Evolutionary conservation across 1,140 invertebrate species (phyloP).

Genomic region (Trichonephila clavata): DNA sequence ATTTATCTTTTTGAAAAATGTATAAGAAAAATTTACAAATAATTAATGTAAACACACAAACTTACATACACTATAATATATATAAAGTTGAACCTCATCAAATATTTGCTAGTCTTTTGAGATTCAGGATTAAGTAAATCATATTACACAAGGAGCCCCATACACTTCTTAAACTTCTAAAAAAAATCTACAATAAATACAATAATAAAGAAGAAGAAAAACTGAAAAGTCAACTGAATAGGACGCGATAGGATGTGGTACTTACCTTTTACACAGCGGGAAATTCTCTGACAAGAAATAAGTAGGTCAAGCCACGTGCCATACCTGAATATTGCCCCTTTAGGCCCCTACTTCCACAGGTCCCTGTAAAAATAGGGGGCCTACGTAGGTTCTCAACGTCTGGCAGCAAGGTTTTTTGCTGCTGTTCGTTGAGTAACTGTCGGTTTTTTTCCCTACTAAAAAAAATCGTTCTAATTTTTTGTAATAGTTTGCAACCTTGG

Average conservation of each 20-base stretch:
- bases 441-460: not conserved
- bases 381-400: not conserved
- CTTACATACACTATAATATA: no score
- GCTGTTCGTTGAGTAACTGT: slow-evolving; percentile 35
- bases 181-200: no score
- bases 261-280: slow-evolving; percentile 3
- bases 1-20: no score
- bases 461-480: slow-evolving; percentile 26
- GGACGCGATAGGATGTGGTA: slow-evolving; percentile 8
- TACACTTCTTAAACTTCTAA: not conserved
- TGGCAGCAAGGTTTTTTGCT: slow-evolving; percentile 20
- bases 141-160: no score
- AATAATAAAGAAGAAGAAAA: not conserved
- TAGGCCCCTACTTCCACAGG: slow-evolving; percentile 52
- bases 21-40: no score
- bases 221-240: slow-evolving; percentile 3
- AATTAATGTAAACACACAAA: no score
- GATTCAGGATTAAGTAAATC: no score
- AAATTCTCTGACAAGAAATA: slow-evolving; percentile 57
- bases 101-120: no score
- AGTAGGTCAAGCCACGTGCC: slow-evolving; percentile 74
- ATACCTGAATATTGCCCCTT: slow-evolving; percentile 68
- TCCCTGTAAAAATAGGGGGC: slow-evolving; percentile 59
- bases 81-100: no score
- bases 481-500: slow-evolving; percentile 51